These are phyloP conservation scores for Euzetes globulus DNA, from an alignment of 2,888 invertebrate genomes.

Conservation along the genomic window DNA sequence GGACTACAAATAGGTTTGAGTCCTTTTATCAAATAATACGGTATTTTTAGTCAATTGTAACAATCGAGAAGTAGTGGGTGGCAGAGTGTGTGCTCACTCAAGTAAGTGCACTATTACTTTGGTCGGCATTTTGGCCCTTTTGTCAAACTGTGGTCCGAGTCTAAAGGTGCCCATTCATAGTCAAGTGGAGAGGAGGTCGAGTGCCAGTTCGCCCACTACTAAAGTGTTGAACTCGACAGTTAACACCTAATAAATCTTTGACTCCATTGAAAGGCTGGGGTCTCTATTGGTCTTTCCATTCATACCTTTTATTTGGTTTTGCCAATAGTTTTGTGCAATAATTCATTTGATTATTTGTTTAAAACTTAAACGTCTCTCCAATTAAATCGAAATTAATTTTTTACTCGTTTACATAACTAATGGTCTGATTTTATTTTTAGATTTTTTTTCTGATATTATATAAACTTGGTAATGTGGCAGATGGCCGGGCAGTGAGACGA, in stretches of 20 bases:
- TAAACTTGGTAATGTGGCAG: constrained; percentile 9
- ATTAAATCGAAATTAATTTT: not conserved
- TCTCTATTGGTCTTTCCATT: not conserved
- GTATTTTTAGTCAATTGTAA: not conserved
- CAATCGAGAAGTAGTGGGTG: constrained; percentile 23
- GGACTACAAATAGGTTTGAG: not conserved
- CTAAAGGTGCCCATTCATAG: constrained; percentile 28
- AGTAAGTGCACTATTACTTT: no score
- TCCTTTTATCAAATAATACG: constrained; percentile 7
- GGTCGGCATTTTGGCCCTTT: not conserved
- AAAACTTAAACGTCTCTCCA: not conserved
- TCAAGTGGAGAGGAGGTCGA: constrained; percentile 29
- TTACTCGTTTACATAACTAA: not conserved
- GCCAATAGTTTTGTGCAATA: not conserved
- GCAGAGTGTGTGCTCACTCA: not conserved
- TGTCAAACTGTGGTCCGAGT: constrained; percentile 24
- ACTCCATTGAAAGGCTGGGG: not conserved
- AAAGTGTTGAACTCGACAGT: constrained; percentile 24
- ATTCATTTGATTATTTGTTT: not conserved
- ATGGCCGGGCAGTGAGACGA: constrained; percentile 27
- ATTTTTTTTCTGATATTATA: constrained; percentile 5
- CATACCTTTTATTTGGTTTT: not conserved
- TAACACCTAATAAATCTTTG: constrained; percentile 29
- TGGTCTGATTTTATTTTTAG: not conserved
- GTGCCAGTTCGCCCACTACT: constrained; percentile 10